Conservation (phyloP, 2,888 invertebrate genomes). For the Heterodera filipjevi region DNA sequence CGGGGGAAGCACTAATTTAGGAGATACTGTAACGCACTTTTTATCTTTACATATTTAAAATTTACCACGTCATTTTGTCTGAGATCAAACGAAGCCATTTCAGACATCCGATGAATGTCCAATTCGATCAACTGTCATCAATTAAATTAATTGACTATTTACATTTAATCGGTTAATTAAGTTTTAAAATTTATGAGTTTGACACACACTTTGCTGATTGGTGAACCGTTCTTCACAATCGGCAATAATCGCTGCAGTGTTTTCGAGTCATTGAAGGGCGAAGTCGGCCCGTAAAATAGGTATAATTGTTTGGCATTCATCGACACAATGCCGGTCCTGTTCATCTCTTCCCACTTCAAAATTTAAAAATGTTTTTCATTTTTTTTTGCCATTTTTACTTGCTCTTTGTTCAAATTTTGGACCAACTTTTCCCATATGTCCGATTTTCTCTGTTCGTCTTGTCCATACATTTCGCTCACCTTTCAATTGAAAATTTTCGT, state of each 20-base stretch:
- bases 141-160: neutral
- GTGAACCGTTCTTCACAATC: slow-evolving; percentile 8
- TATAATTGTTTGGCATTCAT: slow-evolving; percentile 51
- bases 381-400: slow-evolving; percentile 37
- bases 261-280: slow-evolving; percentile 48
- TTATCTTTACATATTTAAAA: too few species aligned
- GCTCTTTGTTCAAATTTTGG: slow-evolving; percentile 51
- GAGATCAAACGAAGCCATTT: slow-evolving; percentile 38
- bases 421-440: slow-evolving; percentile 57
- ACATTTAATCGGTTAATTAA: slow-evolving; percentile 16
- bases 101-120: slow-evolving; percentile 39
- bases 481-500: neutral
- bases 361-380: neutral
- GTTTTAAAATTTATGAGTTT: slow-evolving; percentile 3
- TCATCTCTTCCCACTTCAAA: slow-evolving; percentile 48
- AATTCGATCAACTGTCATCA: slow-evolving; percentile 23
- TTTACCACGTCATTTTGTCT: slow-evolving; percentile 37
- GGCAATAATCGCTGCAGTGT: slow-evolving; percentile 30
- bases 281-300: slow-evolving; percentile 53
- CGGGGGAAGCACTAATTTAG: too few species aligned
- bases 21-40: too few species aligned
- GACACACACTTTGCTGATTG: neutral
- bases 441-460: slow-evolving; percentile 50
- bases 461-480: slow-evolving; percentile 44
- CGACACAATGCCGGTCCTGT: slow-evolving; percentile 52